Conservation (phyloP, 2,113 vertebrate genomes). For the Dasyurus viverrinus region DNA sequence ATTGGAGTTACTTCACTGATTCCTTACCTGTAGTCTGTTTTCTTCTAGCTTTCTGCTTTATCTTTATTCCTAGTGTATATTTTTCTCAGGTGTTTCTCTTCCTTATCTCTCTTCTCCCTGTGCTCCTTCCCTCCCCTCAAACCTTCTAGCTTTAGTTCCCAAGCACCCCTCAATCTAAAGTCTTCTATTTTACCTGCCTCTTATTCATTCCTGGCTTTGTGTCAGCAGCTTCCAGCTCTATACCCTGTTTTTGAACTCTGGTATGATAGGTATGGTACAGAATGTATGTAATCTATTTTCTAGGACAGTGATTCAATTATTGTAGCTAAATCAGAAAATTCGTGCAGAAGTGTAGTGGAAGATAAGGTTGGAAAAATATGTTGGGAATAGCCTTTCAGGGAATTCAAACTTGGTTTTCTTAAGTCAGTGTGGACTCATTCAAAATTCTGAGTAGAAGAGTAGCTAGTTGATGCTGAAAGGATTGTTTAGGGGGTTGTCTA, state of each 20-base stretch:
- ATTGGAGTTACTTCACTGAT: neutral
- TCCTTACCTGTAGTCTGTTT: neutral
- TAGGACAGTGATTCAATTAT: neutral
- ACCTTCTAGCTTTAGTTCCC: neutral
- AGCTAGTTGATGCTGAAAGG: neutral
- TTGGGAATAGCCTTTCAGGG: neutral
- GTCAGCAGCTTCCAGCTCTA: neutral
- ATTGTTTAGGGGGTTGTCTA: neutral
- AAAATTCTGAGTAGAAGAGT: neutral
- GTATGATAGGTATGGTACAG: neutral
- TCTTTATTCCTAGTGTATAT: neutral
- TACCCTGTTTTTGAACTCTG: neutral
- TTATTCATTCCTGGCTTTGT: neutral
- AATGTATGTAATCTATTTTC: neutral
- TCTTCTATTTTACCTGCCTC: neutral
- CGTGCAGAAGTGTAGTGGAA: neutral
- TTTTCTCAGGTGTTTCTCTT: neutral
- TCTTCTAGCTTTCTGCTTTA: neutral
- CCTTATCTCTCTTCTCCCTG: neutral
- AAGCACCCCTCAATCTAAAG: neutral
- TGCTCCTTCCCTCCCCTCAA: neutral
- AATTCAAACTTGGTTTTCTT: neutral
- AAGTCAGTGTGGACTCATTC: neutral
- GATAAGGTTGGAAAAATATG: neutral
- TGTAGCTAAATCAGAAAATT: neutral